These are phyloP conservation scores for Stenotaenia linearis DNA, from an alignment of 2,888 invertebrate genomes.

Conservation along the genomic window DNA sequence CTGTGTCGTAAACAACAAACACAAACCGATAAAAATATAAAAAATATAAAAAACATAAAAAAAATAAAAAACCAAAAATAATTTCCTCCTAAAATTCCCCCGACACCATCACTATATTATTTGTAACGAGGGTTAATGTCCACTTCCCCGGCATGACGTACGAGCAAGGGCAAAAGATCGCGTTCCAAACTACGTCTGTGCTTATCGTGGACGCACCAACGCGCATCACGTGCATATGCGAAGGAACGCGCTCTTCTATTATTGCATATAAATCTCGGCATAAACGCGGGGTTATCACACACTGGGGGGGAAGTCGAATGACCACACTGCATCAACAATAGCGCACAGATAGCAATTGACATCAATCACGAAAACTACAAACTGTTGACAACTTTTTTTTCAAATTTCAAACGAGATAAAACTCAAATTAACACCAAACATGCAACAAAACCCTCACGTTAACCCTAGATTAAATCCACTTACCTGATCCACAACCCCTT, in stretches of 20 bases:
- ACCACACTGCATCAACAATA: constrained; percentile 2
- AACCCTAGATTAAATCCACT: not conserved
- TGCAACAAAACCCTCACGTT: not conserved
- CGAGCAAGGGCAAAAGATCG: constrained; percentile 7
- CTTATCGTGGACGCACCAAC: constrained; percentile 26
- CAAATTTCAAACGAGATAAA: not conserved
- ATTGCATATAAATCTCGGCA: constrained; percentile 20
- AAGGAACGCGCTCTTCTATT: constrained; percentile 14
- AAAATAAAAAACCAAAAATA: not conserved
- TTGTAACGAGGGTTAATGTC: not conserved
- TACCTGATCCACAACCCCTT: no score
- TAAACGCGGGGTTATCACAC: constrained; percentile 14
- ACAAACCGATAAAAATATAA: not conserved
- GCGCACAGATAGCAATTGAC: constrained; percentile 11
- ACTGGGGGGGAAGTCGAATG: not conserved
- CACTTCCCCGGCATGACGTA: not conserved
- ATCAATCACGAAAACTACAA: not conserved
- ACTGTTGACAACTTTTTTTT: not conserved
- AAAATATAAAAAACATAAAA: not conserved
- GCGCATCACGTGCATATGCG: constrained; percentile 17
- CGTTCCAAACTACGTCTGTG: not conserved
- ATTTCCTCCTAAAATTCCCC: not conserved
- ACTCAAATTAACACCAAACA: not conserved
- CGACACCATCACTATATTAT: not conserved
- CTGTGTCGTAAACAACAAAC: not conserved